A percentile compares a stretch with the other conserved stretches of the same genome.
Evolutionary conservation across 2,888 invertebrate genomes (phyloP).

Genomic region (Xylota segnis): DNA sequence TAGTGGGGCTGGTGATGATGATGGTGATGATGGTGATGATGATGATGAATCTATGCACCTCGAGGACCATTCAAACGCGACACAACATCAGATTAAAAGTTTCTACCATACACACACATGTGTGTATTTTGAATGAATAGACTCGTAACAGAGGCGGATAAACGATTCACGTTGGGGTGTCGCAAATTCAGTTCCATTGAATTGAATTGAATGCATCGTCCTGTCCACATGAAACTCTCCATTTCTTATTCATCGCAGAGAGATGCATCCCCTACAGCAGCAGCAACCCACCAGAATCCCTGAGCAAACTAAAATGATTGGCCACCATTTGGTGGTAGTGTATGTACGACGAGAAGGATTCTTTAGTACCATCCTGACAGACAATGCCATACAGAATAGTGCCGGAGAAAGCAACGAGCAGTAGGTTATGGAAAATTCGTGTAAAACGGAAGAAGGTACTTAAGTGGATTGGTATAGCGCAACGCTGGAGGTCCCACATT

Average conservation of each 20-base stretch:
- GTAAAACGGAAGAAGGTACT: slow-evolving; percentile 75
- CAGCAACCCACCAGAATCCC: slow-evolving; percentile 25
- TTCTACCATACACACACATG: not conserved
- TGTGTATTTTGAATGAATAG: slow-evolving; percentile 32
- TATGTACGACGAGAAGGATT: not conserved
- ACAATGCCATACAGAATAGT: slow-evolving; percentile 9
- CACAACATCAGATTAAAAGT: slow-evolving; percentile 73
- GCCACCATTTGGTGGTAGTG: slow-evolving; percentile 46
- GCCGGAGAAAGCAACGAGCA: not conserved
- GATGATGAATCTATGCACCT: slow-evolving; percentile 60
- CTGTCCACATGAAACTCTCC: slow-evolving; percentile 61
- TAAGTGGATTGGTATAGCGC: slow-evolving; percentile 70
- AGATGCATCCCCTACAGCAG: slow-evolving; percentile 36
- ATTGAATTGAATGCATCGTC: slow-evolving; percentile 71
- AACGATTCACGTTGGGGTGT: slow-evolving; percentile 62
- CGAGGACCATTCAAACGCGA: slow-evolving; percentile 55
- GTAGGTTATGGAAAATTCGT: slow-evolving; percentile 74
- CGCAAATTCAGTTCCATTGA: slow-evolving; percentile 73
- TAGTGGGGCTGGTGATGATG: slow-evolving; percentile 3
- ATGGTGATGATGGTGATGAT: slow-evolving; percentile 42
- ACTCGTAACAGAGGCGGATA: slow-evolving; percentile 26
- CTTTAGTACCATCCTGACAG: slow-evolving; percentile 26
- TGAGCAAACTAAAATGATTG: slow-evolving; percentile 69
- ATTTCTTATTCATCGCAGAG: slow-evolving; percentile 65
- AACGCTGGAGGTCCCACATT: slow-evolving; percentile 43